Conservation (phyloP, 2,797 vertebrate species). For the Molossus molossus region DNA sequence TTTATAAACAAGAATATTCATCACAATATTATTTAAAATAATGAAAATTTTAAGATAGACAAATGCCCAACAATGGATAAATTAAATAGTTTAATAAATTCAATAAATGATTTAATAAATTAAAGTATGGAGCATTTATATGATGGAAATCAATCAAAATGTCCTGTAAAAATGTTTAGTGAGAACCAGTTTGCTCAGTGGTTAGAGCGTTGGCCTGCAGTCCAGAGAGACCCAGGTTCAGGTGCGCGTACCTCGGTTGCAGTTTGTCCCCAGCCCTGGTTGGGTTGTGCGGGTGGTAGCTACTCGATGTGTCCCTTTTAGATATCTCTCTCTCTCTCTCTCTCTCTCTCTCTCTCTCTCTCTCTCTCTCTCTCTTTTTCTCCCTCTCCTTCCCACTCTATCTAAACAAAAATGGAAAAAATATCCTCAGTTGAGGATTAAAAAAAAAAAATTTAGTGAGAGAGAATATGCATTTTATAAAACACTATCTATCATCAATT, state of each 20-base stretch:
- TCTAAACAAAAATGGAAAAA: too few relatives aligned
- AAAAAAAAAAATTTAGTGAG: not conserved
- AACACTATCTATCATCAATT: not conserved
- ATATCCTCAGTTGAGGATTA: too few relatives aligned
- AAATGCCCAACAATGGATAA: not conserved
- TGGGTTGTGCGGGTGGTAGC: too few relatives aligned
- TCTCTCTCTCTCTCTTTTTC: too few relatives aligned
- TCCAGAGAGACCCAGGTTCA: too few relatives aligned
- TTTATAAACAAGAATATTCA: not conserved
- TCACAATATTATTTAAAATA: constrained; percentile 44
- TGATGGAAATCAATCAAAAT: constrained; percentile 41
- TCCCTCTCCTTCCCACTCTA: too few relatives aligned
- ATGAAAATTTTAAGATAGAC: constrained; percentile 4
- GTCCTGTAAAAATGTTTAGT: not conserved
- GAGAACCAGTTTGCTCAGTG: not conserved
- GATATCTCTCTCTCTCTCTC: too few relatives aligned
- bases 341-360: too few relatives aligned
- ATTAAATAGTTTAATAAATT: constrained; percentile 24
- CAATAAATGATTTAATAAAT: not conserved
- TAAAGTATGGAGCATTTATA: not conserved
- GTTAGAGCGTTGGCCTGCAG: too few relatives aligned
- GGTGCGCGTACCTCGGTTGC: too few relatives aligned
- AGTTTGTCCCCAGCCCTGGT: too few relatives aligned
- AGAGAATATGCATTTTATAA: constrained; percentile 38
- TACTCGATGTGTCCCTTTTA: too few relatives aligned